Evolutionary conservation across 2,797 vertebrate species (phyloP).

Genomic region (Acanthurus lineatus): DNA sequence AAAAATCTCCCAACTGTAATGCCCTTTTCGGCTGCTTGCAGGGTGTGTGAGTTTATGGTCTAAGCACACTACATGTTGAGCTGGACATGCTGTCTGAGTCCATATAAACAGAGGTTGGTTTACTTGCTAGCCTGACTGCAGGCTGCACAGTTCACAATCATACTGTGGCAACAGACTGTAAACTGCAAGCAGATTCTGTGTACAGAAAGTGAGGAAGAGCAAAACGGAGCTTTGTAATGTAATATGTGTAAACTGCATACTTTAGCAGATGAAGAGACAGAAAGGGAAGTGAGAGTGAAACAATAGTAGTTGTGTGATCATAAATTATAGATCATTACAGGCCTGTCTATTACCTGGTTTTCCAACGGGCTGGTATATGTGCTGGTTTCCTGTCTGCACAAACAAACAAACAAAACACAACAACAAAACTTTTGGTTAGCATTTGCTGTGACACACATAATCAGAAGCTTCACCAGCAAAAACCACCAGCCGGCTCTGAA

Average conservation of each 20-base stretch:
- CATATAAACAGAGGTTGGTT: slow-evolving; percentile 34
- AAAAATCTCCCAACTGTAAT: neutral
- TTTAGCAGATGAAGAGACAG: slow-evolving; percentile 17
- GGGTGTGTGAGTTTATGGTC: neutral
- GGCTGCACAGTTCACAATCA: slow-evolving; percentile 31
- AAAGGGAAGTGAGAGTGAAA: slow-evolving; percentile 32
- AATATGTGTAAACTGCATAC: slow-evolving; percentile 9
- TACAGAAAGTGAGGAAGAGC: neutral
- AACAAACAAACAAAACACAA: slow-evolving; percentile 73
- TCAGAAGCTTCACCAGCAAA: slow-evolving; percentile 40
- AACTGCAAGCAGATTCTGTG: slow-evolving; percentile 29
- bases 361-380: slow-evolving; percentile 98
- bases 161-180: slow-evolving; percentile 47
- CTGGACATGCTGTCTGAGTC: slow-evolving; percentile 33
- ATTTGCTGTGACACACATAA: slow-evolving; percentile 39
- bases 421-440: slow-evolving; percentile 69
- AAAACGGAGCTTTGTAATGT: slow-evolving; percentile 21
- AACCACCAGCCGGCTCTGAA: slow-evolving; percentile 31
- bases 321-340: slow-evolving; percentile 47
- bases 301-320: slow-evolving; percentile 36
- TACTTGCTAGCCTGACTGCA: slow-evolving; percentile 6
- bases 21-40: slow-evolving; percentile 7
- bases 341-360: slow-evolving; percentile 91
- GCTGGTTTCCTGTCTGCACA: slow-evolving; percentile 94
- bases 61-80: slow-evolving; percentile 19